Base-by-base conservation (phyloP, 2,113 vertebrate genomes). In the Tinamus guttatus region DNA sequence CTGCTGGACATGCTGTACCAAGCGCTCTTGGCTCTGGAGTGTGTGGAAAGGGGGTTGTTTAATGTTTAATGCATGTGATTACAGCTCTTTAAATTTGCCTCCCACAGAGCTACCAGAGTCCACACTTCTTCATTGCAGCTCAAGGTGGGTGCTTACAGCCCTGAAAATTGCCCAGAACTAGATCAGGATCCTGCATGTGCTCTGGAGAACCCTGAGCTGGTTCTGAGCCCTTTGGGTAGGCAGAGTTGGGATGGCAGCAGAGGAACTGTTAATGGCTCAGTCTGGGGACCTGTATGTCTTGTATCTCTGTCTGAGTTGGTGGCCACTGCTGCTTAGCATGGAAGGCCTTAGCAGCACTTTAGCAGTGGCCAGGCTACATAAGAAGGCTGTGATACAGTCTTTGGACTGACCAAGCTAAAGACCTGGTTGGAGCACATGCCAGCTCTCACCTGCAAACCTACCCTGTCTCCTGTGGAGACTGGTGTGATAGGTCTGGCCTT, bases 41-140 rank as follows among this genome's bases (percentile, higher is more conserved):
- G 13, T 40, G 4, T 13, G 25, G 32, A 10, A 13, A 8, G 56
- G 22, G 16, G 47, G 25, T 28, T 56, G 8, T 49, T 87, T 58
- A 78, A 41, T 0, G 2, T 74, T 71, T 67, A 67, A 64, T 18
- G 7, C 2, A 1, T 11, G 3, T 58, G 45, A 75, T 49, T 1
- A 2, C 38, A 83, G 3, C 27, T 84, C 20, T 91, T 81, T 74
- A 17, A 80, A 77, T 27, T 12, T 96, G 63, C 85, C 5, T 20
- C 63, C 34, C 28, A 56, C 96, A 97, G 97, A 95, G 87, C 74
- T 97, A 97, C 68, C 68, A 25, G 69, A 93, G 91, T 74, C 94
- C 94, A 8, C 41, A 3, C 8, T 96, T 93, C 91, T 97, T 97
- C 92, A 97, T 97, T 34, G 97, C 97, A 43, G 89, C 97, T 63